phyloP scores from a whole-genome alignment of 2,888 invertebrate species.

The Blastobasis adustella region DNA sequence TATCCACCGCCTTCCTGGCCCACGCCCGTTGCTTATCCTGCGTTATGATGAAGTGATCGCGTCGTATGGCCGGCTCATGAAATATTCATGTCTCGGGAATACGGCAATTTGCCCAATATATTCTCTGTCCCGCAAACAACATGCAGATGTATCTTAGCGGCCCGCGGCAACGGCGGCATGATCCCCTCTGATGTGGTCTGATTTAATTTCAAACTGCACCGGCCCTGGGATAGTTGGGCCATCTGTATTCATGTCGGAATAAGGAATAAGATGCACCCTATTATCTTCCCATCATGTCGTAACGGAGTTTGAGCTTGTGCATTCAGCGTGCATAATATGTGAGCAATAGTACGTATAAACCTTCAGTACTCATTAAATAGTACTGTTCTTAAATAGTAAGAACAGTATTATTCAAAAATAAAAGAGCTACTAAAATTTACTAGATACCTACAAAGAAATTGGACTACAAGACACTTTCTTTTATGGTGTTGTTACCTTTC shows the following conservation, averaged over 20 bases:
- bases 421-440: too few species aligned
- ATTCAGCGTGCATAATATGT: too few species aligned
- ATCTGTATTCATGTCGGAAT: not conserved
- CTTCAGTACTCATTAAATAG: too few species aligned
- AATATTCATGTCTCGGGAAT: conserved; percentile 57
- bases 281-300: not conserved
- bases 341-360: too few species aligned
- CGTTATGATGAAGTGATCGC: conserved; percentile 55
- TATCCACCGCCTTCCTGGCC: too few species aligned
- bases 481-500: too few species aligned
- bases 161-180: not conserved
- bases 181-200: not conserved
- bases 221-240: not conserved
- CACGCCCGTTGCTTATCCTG: conserved; percentile 24
- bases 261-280: not conserved
- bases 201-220: not conserved
- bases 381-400: too few species aligned
- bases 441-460: too few species aligned
- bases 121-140: conserved; percentile 25
- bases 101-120: conserved; percentile 57
- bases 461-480: too few species aligned
- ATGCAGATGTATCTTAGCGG: conserved; percentile 31
- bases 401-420: too few species aligned
- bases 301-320: too few species aligned
- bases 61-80: conserved; percentile 43